Evolutionary conservation across 2,888 invertebrate species (phyloP), one percentile per base, ranked within the genome.

Genomic region (Scaptomyza flava): DNA sequence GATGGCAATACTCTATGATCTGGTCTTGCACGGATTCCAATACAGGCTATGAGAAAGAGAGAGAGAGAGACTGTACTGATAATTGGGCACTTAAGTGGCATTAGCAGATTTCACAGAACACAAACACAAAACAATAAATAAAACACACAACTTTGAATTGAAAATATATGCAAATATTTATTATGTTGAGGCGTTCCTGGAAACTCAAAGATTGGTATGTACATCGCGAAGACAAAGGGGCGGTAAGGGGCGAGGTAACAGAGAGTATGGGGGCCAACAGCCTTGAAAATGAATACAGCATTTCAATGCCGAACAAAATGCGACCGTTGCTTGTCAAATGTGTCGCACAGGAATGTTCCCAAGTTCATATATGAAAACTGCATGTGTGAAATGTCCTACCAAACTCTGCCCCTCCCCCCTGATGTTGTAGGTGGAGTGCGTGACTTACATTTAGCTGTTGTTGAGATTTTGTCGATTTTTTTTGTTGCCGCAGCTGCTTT

Each of bases 31-130:
- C 47, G 34, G 45, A 43, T 56, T 53, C 23, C 56, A 46, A 45
- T 62, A 14, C 47, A 45, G 27, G 47, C 23, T 50, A 52, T 31
- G 51, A 42, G 20, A 30, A 20, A n/a, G 31, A 8, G 17, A n/a
- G 23, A 34, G 42, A 41, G 48, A 53, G 38, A 30, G 17, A 57
- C 54, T 54, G 66, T 73, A 53, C 62, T 67, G 77, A 87, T 84
- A 84, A 84, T 84, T 84, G 88, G 86, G 71, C 88, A 87, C 84
- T 87, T 84, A 84, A 84, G 76, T 82, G 85, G 85, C 79, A 87
- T 84, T 84, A 87, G 87, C 86, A 71, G 72, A 57, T 50, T 58
- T 59, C 50, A 48, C 42, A 56, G 62, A 58, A 52, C 27, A 34
- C 41, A 27, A 27, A 45, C 12, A 30, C 34, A 33, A 23, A 59